Conservation (phyloP, 2,797 vertebrate species). For the Lemur catta region DNA sequence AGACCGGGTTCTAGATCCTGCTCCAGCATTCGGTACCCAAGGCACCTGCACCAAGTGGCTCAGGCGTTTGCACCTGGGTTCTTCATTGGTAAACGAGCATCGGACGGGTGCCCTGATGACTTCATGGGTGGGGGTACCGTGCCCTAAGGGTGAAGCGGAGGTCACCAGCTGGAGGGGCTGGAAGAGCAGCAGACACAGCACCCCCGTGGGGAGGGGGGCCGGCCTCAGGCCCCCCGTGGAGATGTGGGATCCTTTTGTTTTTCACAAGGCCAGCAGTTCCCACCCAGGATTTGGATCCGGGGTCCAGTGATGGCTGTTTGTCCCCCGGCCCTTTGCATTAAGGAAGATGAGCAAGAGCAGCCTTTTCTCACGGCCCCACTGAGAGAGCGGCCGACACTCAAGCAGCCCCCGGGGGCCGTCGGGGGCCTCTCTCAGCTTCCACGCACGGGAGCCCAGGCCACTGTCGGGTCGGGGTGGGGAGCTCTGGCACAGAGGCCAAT, state of each 20-base stretch:
- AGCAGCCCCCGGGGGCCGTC: too few relatives aligned
- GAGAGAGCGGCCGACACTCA: too few relatives aligned
- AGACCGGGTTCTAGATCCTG: neutral
- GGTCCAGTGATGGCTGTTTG: neutral
- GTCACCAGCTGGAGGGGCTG: neutral
- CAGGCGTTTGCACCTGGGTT: neutral
- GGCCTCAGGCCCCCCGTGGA: neutral
- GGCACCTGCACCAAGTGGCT: neutral
- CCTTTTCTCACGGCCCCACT: neutral
- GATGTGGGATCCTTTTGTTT: neutral
- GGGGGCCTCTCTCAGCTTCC: neutral
- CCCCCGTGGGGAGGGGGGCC: neutral
- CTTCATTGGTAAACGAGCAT: neutral
- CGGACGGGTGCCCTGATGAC: neutral
- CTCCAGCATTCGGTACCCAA: neutral
- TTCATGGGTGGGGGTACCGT: fast-evolving
- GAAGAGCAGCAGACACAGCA: too few relatives aligned
- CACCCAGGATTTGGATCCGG: too few relatives aligned
- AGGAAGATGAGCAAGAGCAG: neutral
- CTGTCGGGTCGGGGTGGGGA: too few relatives aligned
- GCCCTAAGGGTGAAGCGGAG: neutral
- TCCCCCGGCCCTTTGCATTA: neutral
- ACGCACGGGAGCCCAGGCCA: neutral
- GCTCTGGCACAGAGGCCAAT: neutral
- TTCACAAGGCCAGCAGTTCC: neutral